Evolutionary conservation across 1,140 invertebrate genomes (phyloP).

Genomic region (Laupala kohalensis): DNA sequence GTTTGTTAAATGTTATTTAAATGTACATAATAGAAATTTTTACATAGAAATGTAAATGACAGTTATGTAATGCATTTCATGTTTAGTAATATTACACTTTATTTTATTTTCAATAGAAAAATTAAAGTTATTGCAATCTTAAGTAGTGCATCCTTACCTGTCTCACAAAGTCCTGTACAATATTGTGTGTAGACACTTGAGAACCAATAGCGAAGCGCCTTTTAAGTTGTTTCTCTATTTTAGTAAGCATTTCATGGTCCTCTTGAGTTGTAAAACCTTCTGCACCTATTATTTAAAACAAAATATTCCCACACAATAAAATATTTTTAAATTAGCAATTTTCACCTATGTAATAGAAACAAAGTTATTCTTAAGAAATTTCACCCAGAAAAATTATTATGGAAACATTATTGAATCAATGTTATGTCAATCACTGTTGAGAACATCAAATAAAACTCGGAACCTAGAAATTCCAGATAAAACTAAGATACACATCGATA

Average conservation of each 20-base stretch:
- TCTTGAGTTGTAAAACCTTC: constrained; percentile 95
- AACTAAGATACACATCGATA: too few relatives aligned
- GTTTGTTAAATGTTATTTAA: background rate
- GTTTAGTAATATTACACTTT: constrained; percentile 1
- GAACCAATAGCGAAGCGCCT: constrained; percentile 88
- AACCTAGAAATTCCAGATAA: too few relatives aligned
- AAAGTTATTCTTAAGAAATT: background rate
- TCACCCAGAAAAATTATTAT: too few relatives aligned
- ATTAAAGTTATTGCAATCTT: background rate
- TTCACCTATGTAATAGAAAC: background rate
- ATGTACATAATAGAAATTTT: background rate
- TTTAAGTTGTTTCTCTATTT: constrained; percentile 93
- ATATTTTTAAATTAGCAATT: background rate
- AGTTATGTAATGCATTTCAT: too few relatives aligned
- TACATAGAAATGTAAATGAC: background rate
- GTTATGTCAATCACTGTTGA: too few relatives aligned
- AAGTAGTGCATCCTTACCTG: constrained; percentile 36
- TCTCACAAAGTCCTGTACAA: constrained; percentile 84
- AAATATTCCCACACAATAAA: constrained; percentile 4
- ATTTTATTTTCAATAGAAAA: background rate
- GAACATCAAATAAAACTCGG: too few relatives aligned
- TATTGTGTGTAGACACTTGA: constrained; percentile 87
- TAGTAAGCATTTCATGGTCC: constrained; percentile 76
- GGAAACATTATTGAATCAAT: too few relatives aligned
- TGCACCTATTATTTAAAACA: too few relatives aligned